These are phyloP conservation scores for Apteryx owenii DNA, from an alignment of 2,113 vertebrate genomes.

Conservation along the genomic window DNA sequence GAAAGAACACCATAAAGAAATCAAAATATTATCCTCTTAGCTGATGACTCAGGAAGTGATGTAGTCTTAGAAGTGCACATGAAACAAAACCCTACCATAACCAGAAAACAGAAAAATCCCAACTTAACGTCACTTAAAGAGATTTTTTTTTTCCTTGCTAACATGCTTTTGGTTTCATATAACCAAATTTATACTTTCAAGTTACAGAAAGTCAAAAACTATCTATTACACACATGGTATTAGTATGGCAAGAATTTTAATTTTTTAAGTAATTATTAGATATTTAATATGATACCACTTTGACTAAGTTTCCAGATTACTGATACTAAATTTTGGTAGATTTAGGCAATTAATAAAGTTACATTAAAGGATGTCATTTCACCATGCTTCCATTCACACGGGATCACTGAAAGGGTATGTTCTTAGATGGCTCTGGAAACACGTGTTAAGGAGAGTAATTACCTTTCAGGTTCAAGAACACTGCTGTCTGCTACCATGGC, in stretches of 20 bases:
- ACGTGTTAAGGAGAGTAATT: constrained; percentile 43
- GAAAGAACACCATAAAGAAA: background rate
- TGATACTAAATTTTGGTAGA: background rate
- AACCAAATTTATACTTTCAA: background rate
- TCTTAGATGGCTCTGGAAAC: constrained; percentile 16
- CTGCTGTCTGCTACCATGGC: constrained; percentile 91
- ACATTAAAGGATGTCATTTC: background rate
- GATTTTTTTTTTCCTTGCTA: background rate
- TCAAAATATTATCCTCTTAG: background rate
- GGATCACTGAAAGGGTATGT: background rate
- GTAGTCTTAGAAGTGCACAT: background rate
- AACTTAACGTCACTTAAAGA: background rate
- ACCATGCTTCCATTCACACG: background rate
- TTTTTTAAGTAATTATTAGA: background rate
- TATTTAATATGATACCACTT: background rate
- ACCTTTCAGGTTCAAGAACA: constrained; percentile 88
- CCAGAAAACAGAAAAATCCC: background rate
- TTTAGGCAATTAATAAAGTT: background rate
- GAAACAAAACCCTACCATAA: background rate
- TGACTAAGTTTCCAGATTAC: background rate
- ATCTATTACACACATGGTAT: background rate
- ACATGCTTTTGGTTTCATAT: background rate
- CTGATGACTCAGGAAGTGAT: background rate
- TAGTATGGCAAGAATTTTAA: background rate
- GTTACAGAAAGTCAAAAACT: background rate